Base-by-base conservation (phyloP, 2,797 vertebrate genomes). In the Dermochelys coriacea region DNA sequence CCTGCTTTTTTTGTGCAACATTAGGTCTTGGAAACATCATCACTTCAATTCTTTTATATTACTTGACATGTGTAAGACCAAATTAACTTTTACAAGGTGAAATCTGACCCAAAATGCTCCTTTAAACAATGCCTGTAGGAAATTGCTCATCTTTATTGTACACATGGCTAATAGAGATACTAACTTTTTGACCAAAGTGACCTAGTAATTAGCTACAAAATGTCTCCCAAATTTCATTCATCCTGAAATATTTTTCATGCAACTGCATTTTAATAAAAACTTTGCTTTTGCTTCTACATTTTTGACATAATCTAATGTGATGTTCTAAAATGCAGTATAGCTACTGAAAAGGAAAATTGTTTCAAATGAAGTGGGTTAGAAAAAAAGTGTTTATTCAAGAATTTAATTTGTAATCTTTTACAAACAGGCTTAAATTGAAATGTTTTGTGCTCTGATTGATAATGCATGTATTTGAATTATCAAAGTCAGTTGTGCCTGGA, bases 201-300 rank as follows among this genome's bases (percentile, higher is more conserved):
- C 86, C 86, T 84, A 94, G 57, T 91, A 96, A 97, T 97, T 97
- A 95, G 93, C 84, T 95, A 57, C 18, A 83, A 86, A 97, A 96
- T 77, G 84, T 87, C 93, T 97, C 85, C 80, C 80, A 81, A 83
- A 88, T 95, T 96, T 89, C 84, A 31, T 68, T 18, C 21, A 8
- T 31, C 88, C 93, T 83, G 89, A 93, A 93, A 92, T 88, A 82
- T 91, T 77, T 88, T 96, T 92, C 14, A 49, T 82, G 52, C 57
- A 80, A 61, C 52, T 87, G 49, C 61, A 12, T 78, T 88, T 95
- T 85, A 93, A 93, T 91, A 95, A 89, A 95, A 95, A 12, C 12
- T 86, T 91, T 61, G 41, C 49, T 91, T 91, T 92, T 94, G 77
- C 23, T 80, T 45, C 29, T 96, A 64, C 37, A 11, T 83, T 93